Percentiles rank a stretch among this genome's conserved stretches.
These are phyloP conservation scores for Psilopogon haemacephalus DNA, from an alignment of 2,113 vertebrate species.

Conservation along the genomic window DNA sequence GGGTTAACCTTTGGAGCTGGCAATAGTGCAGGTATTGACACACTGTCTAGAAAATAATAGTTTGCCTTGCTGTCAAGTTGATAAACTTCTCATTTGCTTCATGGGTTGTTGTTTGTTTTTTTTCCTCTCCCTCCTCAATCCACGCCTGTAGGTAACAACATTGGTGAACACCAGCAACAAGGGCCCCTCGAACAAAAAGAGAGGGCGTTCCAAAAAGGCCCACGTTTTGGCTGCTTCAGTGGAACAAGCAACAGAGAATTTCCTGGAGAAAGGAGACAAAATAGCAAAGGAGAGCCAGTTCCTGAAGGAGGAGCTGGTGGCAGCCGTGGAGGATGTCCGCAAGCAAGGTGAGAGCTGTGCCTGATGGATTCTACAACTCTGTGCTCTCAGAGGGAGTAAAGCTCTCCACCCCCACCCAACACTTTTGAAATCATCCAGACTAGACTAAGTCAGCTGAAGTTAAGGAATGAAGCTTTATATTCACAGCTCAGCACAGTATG, in stretches of 20 bases:
- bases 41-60: background rate
- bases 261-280: conserved; percentile 97
- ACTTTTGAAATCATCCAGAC: no score
- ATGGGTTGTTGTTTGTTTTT: background rate
- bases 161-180: conserved; percentile 98
- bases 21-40: background rate
- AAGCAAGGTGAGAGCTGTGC: conserved; percentile 87
- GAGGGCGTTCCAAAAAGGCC: conserved; percentile 98
- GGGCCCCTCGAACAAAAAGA: conserved; percentile 97
- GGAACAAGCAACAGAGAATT: conserved; percentile 97
- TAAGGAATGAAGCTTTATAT: no score
- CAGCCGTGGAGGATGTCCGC: conserved; percentile 97
- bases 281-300: conserved; percentile 98
- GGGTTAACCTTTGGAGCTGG: background rate
- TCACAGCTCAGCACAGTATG: no score
- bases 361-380: background rate
- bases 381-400: background rate
- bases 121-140: background rate
- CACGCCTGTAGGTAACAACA: conserved; percentile 87
- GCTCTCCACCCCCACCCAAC: no score
- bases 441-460: no score
- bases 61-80: background rate
- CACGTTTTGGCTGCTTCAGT: conserved; percentile 97
- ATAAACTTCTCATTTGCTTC: background rate
- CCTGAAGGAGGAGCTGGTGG: conserved; percentile 94